These are phyloP conservation scores for Saccopteryx leptura DNA, from an alignment of 2,113 vertebrate species.

Conservation along the genomic window DNA sequence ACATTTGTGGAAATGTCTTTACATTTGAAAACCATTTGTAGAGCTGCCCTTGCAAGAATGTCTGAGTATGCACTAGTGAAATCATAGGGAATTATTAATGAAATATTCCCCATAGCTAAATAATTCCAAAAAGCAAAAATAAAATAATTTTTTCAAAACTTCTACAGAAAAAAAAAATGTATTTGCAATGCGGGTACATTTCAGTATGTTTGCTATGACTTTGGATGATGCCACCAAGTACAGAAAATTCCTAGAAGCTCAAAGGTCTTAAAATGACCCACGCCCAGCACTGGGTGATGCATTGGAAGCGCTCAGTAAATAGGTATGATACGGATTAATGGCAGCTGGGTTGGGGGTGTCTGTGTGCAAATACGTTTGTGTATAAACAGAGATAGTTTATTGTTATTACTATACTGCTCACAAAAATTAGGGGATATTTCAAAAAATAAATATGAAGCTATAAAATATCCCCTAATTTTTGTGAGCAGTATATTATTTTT, in stretches of 20 bases:
- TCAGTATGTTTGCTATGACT: background rate
- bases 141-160: background rate
- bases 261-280: background rate
- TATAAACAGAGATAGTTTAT: background rate
- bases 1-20: background rate
- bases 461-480: no score
- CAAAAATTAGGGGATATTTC: no score
- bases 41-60: background rate
- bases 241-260: background rate
- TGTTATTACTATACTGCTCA: background rate
- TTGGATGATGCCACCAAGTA: background rate
- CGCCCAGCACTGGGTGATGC: background rate
- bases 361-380: background rate
- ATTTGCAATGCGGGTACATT: background rate
- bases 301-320: background rate
- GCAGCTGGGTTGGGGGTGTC: background rate
- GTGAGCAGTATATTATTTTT: background rate
- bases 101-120: background rate
- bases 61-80: background rate
- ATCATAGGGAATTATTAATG: background rate
- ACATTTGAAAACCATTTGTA: background rate
- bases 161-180: background rate
- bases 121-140: background rate
- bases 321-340: accelerated
- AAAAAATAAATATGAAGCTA: no score